Evolutionary conservation across 2,888 invertebrate genomes (phyloP).

Genomic region (Torymus aiolomorphi): DNA sequence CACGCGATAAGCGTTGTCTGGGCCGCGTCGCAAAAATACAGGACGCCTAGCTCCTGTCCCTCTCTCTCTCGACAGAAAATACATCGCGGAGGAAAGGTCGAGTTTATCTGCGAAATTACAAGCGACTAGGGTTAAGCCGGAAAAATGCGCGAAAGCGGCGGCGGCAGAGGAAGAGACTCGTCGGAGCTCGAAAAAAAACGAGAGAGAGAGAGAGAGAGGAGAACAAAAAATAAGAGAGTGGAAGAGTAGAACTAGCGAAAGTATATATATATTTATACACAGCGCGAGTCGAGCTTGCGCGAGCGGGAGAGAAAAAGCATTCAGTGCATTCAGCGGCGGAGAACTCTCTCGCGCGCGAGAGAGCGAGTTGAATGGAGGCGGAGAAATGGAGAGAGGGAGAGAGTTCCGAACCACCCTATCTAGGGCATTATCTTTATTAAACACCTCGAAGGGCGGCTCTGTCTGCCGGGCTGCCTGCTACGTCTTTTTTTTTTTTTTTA

Average conservation of each 20-base stretch:
- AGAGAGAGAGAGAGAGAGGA: slow-evolving; percentile 12
- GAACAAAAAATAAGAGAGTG: neutral
- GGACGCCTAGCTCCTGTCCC: neutral
- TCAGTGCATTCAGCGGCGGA: slow-evolving; percentile 71
- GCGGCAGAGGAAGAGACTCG: slow-evolving; percentile 27
- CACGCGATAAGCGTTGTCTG: slow-evolving; percentile 31
- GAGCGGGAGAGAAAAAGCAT: slow-evolving; percentile 66
- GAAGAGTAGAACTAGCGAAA: slow-evolving; percentile 52
- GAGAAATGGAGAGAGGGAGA: slow-evolving; percentile 70
- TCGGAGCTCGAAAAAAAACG: neutral
- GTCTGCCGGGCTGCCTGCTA: slow-evolving; percentile 4
- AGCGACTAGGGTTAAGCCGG: slow-evolving; percentile 50
- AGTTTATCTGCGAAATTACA: slow-evolving; percentile 56
- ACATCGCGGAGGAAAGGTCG: slow-evolving; percentile 38
- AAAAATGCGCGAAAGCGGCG: slow-evolving; percentile 47
- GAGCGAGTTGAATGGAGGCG: slow-evolving; percentile 63
- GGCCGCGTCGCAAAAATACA: slow-evolving; percentile 1
- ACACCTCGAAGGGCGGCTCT: slow-evolving; percentile 67
- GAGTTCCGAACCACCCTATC: slow-evolving; percentile 71
- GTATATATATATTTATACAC: slow-evolving; percentile 56
- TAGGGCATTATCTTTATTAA: slow-evolving; percentile 75
- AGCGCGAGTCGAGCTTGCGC: slow-evolving; percentile 54
- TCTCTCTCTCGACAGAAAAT: too few relatives aligned
- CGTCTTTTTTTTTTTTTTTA: slow-evolving; percentile 39
- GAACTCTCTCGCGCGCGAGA: slow-evolving; percentile 66